Percentiles rank a stretch among this genome's conserved stretches.
Conservation (phyloP, 1,140 invertebrate genomes). For the Phenacoccus solenopsis region DNA sequence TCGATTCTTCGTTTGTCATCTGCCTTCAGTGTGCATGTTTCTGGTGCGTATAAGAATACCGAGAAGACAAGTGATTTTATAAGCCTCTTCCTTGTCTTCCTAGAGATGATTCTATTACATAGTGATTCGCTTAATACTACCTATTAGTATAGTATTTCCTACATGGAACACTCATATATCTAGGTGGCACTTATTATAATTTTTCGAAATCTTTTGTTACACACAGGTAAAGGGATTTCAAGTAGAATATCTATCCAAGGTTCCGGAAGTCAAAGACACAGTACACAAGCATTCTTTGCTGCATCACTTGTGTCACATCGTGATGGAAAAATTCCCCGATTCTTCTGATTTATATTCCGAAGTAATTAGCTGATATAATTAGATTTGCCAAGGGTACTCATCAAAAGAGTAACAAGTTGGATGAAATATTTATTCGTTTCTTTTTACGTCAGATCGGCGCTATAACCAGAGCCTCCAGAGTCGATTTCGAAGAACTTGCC, state of each 20-base stretch:
- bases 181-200: no score
- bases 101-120: no score
- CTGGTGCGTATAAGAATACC: no score
- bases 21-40: no score
- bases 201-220: no score
- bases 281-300: conserved; percentile 95
- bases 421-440: not conserved
- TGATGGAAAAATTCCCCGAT: conserved; percentile 91
- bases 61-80: no score
- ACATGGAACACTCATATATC: no score
- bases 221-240: conserved; percentile 93
- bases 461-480: conserved; percentile 82
- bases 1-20: no score
- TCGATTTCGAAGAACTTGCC: conserved; percentile 81
- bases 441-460: conserved; percentile 57
- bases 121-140: no score
- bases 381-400: not conserved
- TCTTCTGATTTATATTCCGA: conserved; percentile 95
- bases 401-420: not conserved
- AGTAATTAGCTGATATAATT: conserved; percentile 39
- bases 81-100: no score
- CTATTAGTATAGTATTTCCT: no score
- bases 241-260: conserved; percentile 93
- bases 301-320: conserved; percentile 94
- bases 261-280: conserved; percentile 98